phyloP scores from a whole-genome alignment of 92 coral and sea anemone genomes.

The Siderastrea siderea region DNA sequence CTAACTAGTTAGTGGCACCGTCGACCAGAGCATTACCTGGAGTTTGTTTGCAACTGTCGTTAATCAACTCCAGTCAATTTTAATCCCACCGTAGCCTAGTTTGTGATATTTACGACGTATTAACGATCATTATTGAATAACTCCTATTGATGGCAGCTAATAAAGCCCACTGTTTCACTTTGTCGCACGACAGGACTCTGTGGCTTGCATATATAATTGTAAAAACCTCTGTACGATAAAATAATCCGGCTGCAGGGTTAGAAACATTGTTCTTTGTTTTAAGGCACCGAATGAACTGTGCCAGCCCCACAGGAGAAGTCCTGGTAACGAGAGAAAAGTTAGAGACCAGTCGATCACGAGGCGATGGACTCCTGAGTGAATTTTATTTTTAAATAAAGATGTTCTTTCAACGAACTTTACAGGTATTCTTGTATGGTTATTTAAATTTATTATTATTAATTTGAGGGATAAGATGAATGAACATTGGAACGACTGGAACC shows the following conservation, averaged over 20 bases:
- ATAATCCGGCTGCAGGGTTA: no score
- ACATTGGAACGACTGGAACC: no score
- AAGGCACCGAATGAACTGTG: conserved; percentile 99
- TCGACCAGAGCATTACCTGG: background rate
- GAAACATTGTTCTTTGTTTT: background rate
- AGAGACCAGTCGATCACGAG: conserved; percentile 65
- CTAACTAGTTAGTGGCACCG: background rate
- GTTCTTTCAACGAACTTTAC: background rate
- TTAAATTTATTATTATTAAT: no score
- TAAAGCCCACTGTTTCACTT: no score
- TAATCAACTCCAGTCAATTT: no score
- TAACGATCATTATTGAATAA: no score
- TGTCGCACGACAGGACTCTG: background rate
- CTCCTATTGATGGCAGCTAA: no score
- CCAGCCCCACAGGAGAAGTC: conserved; percentile 78
- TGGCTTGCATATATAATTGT: background rate
- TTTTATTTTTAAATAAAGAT: conserved; percentile 76
- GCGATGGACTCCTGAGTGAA: conserved; percentile 93
- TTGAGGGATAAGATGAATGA: no score
- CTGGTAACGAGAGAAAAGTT: conserved; percentile 89
- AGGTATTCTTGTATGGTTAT: background rate
- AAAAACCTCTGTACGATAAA: background rate
- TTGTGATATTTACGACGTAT: no score
- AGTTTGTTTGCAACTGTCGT: no score
- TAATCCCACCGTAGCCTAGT: no score